Percentiles rank a stretch among this genome's conserved stretches.
Conservation (phyloP, 2,888 invertebrate genomes). For the Cephus nigrinus region DNA sequence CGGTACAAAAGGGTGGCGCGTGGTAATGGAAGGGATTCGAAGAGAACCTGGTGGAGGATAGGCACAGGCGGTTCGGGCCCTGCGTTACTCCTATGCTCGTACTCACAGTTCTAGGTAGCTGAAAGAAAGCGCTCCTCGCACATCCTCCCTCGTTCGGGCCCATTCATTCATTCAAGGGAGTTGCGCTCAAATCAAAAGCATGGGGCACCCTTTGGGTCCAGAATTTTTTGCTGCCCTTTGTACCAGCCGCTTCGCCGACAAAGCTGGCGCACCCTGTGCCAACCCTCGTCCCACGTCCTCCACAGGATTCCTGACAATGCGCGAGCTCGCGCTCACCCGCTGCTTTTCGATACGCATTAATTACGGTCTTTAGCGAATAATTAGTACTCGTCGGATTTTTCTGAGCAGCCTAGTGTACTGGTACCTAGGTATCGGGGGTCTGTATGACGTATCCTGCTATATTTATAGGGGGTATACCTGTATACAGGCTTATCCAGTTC, state of each 20-base stretch:
- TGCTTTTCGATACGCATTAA: constrained; percentile 54
- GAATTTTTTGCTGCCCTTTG: constrained; percentile 32
- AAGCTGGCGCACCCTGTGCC: constrained; percentile 27
- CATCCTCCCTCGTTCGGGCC: constrained; percentile 56
- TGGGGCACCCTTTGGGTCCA: constrained; percentile 55
- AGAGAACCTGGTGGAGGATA: too few relatives aligned
- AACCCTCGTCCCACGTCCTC: constrained; percentile 20
- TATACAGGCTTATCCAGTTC: too few relatives aligned
- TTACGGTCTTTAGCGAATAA: constrained; percentile 55
- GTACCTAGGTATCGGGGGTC: too few relatives aligned
- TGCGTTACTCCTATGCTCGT: too few relatives aligned
- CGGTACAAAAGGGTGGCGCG: constrained; percentile 50
- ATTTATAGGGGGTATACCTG: too few relatives aligned
- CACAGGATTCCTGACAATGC: constrained; percentile 22
- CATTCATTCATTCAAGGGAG: constrained; percentile 51
- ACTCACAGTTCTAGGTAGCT: constrained; percentile 25
- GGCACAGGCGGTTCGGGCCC: too few relatives aligned
- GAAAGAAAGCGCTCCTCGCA: constrained; percentile 43
- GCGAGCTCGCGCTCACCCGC: constrained; percentile 15
- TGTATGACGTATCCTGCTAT: too few relatives aligned
- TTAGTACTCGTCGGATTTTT: constrained; percentile 32
- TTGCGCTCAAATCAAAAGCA: constrained; percentile 53
- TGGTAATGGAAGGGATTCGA: constrained; percentile 13
- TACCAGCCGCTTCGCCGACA: constrained; percentile 28
- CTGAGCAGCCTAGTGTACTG: too few relatives aligned